A percentile compares a stretch with the other conserved stretches of the same genome.
phyloP scores from a whole-genome alignment of 2,888 invertebrate genomes.

The Netelia fuscicornis region DNA sequence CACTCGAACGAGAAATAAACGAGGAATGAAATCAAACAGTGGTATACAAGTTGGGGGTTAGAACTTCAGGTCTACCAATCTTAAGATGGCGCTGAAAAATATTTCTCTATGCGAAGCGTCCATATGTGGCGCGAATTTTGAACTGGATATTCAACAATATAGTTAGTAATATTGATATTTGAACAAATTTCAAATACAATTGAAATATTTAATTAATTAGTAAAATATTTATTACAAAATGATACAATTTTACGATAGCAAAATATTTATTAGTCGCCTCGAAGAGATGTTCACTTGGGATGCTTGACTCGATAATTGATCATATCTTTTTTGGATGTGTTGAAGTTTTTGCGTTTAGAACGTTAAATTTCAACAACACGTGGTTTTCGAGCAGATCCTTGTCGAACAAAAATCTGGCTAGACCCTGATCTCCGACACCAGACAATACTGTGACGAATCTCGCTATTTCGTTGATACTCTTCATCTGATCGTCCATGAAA shows the following conservation, averaged over 20 bases:
- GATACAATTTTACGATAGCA: neutral
- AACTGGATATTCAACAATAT: neutral
- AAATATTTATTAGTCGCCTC: neutral
- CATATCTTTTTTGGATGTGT: slow-evolving; percentile 29
- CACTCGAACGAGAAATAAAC: slow-evolving; percentile 14
- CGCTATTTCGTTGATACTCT: slow-evolving; percentile 87
- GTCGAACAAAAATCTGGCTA: slow-evolving; percentile 79
- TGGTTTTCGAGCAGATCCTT: slow-evolving; percentile 77
- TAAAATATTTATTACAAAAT: neutral
- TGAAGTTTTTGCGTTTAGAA: slow-evolving; percentile 66
- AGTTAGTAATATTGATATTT: neutral
- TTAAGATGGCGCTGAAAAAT: slow-evolving; percentile 7
- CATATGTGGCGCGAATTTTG: slow-evolving; percentile 6
- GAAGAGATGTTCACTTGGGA: no score
- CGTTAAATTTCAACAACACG: slow-evolving; percentile 73
- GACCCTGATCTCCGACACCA: slow-evolving; percentile 77
- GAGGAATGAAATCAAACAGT: slow-evolving; percentile 42
- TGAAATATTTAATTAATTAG: neutral
- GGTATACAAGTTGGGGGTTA: slow-evolving; percentile 9
- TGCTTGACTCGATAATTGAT: neutral
- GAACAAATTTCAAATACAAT: neutral
- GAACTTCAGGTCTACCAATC: slow-evolving; percentile 40
- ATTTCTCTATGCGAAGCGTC: neutral
- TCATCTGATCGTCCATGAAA: slow-evolving; percentile 87
- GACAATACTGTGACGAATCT: slow-evolving; percentile 85